phyloP scores from a whole-genome alignment of 2,113 vertebrate species.

The Oxygymnocypris stewartii region DNA sequence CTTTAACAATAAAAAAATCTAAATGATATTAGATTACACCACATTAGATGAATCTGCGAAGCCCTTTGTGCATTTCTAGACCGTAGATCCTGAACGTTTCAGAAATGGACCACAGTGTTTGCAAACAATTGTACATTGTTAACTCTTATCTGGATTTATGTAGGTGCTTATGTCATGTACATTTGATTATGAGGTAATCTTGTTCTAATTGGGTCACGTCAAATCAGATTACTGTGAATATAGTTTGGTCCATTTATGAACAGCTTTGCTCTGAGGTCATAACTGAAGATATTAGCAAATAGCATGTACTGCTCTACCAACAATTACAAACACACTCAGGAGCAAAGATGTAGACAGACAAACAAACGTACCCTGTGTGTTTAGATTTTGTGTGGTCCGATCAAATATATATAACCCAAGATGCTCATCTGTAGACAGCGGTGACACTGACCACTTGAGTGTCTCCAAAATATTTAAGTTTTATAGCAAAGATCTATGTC shows the following conservation, averaged over 20 bases:
- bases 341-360: conserved; percentile 25
- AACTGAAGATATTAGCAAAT: conserved; percentile 11
- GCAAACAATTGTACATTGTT: conserved; percentile 24
- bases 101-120: not conserved
- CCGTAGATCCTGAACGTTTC: not conserved
- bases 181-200: conserved; percentile 3
- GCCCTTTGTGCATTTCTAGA: not conserved
- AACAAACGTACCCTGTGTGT: not conserved
- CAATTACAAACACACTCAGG: conserved; percentile 14
- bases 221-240: conserved; percentile 32
- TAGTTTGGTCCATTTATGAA: not conserved
- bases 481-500: not conserved
- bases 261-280: not conserved
- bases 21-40: no score
- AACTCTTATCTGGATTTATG: conserved; percentile 18
- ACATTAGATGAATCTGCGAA: not conserved
- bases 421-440: conserved; percentile 12
- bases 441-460: conserved; percentile 38
- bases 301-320: not conserved
- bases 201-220: not conserved
- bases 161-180: not conserved
- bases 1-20: no score
- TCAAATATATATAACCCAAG: conserved; percentile 31
- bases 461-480: conserved; percentile 48
- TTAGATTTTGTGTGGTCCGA: conserved; percentile 11